A percentile compares a stretch with the other conserved stretches of the same genome.
Conservation (phyloP, 1,140 invertebrate species). For the Adelges cooleyi region DNA sequence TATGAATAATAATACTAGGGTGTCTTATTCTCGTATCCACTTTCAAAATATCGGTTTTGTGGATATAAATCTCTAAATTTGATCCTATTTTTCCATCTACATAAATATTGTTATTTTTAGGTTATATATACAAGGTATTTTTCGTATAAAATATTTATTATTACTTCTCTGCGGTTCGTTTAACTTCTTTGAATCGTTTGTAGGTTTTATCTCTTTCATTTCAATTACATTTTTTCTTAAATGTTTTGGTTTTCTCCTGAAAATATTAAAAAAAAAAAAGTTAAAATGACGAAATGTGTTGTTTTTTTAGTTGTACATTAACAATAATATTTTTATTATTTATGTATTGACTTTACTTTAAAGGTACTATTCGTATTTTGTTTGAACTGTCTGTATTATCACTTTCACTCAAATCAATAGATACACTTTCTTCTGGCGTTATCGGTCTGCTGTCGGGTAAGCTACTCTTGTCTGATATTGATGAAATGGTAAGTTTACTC, state of each 20-base stretch:
- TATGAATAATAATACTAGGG: slow-evolving; percentile 33
- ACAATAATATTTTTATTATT: background rate
- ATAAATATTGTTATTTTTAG: too few relatives aligned
- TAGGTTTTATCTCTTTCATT: too few relatives aligned
- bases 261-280: too few relatives aligned
- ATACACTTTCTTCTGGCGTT: slow-evolving; percentile 9
- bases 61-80: slow-evolving; percentile 28
- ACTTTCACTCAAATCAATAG: slow-evolving; percentile 14
- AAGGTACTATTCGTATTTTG: background rate
- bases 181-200: too few relatives aligned
- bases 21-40: slow-evolving; percentile 32
- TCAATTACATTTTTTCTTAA: too few relatives aligned
- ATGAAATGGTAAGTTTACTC: background rate
- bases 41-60: slow-evolving; percentile 29
- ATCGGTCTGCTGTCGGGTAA: background rate
- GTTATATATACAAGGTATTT: too few relatives aligned
- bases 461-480: slow-evolving; percentile 8
- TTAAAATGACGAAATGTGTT: too few relatives aligned
- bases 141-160: too few relatives aligned
- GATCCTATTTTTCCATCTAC: too few relatives aligned
- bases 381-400: background rate
- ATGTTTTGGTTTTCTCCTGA: too few relatives aligned
- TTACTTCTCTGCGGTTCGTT: too few relatives aligned
- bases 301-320: too few relatives aligned
- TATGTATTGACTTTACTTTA: background rate